Evolutionary conservation across 2,888 invertebrate genomes (phyloP).

Genomic region (Teleiodes luculella): DNA sequence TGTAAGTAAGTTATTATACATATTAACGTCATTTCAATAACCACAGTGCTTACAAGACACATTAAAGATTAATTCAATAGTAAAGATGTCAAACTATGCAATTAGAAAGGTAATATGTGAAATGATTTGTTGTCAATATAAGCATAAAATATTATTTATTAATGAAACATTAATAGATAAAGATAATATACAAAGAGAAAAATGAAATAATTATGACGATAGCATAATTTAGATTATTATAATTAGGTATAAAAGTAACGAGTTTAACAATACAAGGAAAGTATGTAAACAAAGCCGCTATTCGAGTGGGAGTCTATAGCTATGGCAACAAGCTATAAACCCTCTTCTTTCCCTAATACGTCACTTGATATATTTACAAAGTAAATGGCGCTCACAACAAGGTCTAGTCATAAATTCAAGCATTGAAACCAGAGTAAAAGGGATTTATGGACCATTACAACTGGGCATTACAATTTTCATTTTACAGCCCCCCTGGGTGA

Average conservation of each 20-base stretch:
- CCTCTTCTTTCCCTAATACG: background rate
- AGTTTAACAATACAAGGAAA: background rate
- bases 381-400: background rate
- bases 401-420: conserved; percentile 13
- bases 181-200: no score
- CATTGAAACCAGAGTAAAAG: conserved; percentile 14
- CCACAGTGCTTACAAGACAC: background rate
- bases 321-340: conserved; percentile 1
- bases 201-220: no score
- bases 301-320: conserved; percentile 1
- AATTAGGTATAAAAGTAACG: no score
- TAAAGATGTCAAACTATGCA: conserved; percentile 4
- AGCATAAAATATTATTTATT: background rate
- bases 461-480: conserved; percentile 10
- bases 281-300: background rate
- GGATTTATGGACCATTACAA: conserved; percentile 25
- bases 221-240: no score
- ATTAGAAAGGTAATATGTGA: background rate
- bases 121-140: background rate
- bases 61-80: background rate
- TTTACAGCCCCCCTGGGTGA: conserved; percentile 12
- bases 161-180: no score
- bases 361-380: background rate
- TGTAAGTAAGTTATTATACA: no score
- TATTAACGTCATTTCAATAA: background rate